These are phyloP conservation scores for Magallana ariakensis DNA, from an alignment of 1,140 invertebrate genomes.

Conservation along the genomic window DNA sequence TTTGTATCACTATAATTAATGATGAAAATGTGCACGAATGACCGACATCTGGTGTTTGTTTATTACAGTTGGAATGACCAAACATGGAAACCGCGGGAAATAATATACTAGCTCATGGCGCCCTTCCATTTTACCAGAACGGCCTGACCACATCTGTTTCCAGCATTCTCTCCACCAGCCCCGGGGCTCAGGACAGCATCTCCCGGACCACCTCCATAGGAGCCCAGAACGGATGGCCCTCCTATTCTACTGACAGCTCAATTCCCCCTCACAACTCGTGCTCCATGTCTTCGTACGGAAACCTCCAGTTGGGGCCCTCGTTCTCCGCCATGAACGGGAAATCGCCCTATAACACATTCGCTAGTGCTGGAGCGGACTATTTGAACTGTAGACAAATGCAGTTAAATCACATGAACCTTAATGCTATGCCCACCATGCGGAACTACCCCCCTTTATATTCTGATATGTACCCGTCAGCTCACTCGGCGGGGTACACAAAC, in stretches of 20 bases:
- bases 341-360: conserved; percentile 64
- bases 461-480: conserved; percentile 75
- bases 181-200: conserved; percentile 66
- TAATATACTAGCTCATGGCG: conserved; percentile 73
- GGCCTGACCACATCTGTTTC: conserved; percentile 68
- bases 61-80: conserved; percentile 68
- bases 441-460: conserved; percentile 75
- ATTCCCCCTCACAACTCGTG: conserved; percentile 73
- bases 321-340: conserved; percentile 76
- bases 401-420: conserved; percentile 73
- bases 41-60: neutral
- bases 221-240: conserved; percentile 74
- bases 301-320: conserved; percentile 72
- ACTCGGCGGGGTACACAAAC: conserved; percentile 73
- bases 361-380: conserved; percentile 68
- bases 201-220: conserved; percentile 58
- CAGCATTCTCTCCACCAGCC: conserved; percentile 69
- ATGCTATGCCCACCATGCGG: conserved; percentile 71
- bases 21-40: no score
- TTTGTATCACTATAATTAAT: no score
- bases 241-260: conserved; percentile 68
- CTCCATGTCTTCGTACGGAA: conserved; percentile 76
- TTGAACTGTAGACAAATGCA: conserved; percentile 77
- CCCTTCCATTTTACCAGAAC: conserved; percentile 72
- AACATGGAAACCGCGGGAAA: conserved; percentile 70